Base-by-base conservation (phyloP, 1,140 invertebrate genomes). In the Vanessa atalanta region DNA sequence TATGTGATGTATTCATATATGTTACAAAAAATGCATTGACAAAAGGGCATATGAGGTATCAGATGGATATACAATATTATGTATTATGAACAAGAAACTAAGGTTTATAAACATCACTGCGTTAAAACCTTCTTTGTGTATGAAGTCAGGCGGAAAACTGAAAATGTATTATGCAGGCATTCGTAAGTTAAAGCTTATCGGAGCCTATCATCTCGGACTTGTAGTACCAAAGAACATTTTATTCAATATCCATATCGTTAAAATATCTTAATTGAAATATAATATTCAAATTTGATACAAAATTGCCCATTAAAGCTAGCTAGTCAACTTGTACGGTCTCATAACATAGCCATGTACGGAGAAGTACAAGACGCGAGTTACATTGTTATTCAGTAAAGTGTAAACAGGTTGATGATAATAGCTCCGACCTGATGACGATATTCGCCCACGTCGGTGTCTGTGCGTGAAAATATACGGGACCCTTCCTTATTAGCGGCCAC, bases 351-450 rank as follows among this genome's bases (percentile, higher is more conserved):
- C 72, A 65, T 69, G 66, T 69, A 64, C 23, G 48, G 66, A 23
- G n/a, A 3, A 47, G 68, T 67, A 68, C 65, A 73, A 55, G 72
- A 69, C 64, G 65, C 53, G 69, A 55, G 71, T 75, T 63, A 79
- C 71, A 76, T 79, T 73, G 71, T 79, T 76, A 76, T 71, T 73
- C 72, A 71, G 77, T 67, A 79, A 76, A 79, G 75, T 79, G 77
- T 71, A 76, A 79, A 79, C 77, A 69, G 75, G 77, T 79, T 73
- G 65, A 73, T 70, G 71, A 65, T 76, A 73, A 70, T 76, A 60
- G 70, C 60, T 69, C 57, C 72, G 71, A 68, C 68, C 61, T 65
- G 69, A 73, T 79, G 72, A 79, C 73, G 65, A 61, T 65, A 67
- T 64, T 73, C 66, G 67, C 76, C 76, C 69, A 74, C 76, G 72